Base-by-base conservation (phyloP, 2,888 invertebrate species). In the Microplitis manilae region DNA sequence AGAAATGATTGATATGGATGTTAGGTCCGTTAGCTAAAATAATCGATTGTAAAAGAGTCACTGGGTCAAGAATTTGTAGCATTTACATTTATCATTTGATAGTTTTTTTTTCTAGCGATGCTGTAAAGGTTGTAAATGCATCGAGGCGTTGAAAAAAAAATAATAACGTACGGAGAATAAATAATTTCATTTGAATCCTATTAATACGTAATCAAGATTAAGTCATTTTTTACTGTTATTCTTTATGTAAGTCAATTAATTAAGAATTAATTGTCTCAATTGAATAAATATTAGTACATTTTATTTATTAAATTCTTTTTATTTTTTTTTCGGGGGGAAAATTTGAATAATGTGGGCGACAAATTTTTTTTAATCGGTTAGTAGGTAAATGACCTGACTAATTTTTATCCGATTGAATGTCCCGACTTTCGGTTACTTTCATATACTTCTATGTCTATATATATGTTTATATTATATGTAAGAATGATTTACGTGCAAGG, bases 1-100 rank as follows among this genome's bases (percentile, higher is more conserved):
- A 64, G 6, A 15, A 68, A 39, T 68, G 20, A 20, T n/a, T 68
- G 15, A 67, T 17, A 15, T 50, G 1, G 8, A 50, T 70, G 30
- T 64, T 75, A 61, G 20, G 20, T 38, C 60, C 60, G 68, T 68
- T 75, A 60, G 41, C 40, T 68, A 40, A 40, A 64, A 60, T 75
- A 80, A 80, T 80, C 73, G 68, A 77, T 77, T 76, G 78, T 81
- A 83, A 81, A 77, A 76, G 76, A 83, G 82, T 74, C 82, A 82
- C 81, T 84, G 80, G 84, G 83, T 83, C 83, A 83, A 69, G 81
- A 82, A 83, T 81, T 83, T 62, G 68, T 70, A 67, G 75, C 71
- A 81, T 81, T 83, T 79, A 78, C 39, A 65, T 68, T 72, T 65
- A 75, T 67, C 64, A 50, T 50, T 50, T 50, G 8, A 50, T 50